Evolutionary conservation across 2,113 vertebrate species (phyloP).

Genomic region (Paedocypris sp.): DNA sequence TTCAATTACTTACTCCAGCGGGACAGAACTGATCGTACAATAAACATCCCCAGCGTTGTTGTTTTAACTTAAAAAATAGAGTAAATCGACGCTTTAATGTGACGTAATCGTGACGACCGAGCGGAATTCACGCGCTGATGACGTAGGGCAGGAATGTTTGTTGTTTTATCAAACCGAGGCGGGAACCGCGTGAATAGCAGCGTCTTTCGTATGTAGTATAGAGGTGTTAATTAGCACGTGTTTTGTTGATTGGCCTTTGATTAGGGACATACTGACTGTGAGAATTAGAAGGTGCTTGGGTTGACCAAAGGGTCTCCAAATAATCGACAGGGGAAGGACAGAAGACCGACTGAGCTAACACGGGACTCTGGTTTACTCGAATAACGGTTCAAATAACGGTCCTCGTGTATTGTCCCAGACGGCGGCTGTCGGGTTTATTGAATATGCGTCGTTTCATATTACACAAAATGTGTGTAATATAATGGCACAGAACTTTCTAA

Average conservation of each 20-base stretch:
- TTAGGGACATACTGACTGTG: slow-evolving; percentile 56
- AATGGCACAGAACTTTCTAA: too few species aligned
- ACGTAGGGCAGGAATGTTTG: slow-evolving; percentile 2
- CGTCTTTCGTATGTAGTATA: slow-evolving; percentile 58
- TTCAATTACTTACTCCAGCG: neutral
- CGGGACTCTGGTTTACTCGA: slow-evolving; percentile 48
- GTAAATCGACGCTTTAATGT: too few species aligned
- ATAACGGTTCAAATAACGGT: too few species aligned
- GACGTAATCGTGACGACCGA: too few species aligned
- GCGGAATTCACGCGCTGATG: too few species aligned
- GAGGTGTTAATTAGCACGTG: slow-evolving; percentile 63
- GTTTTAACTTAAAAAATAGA: neutral
- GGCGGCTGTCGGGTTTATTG: too few species aligned
- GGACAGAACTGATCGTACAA: neutral
- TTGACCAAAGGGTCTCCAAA: slow-evolving; percentile 46
- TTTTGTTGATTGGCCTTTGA: slow-evolving; percentile 66
- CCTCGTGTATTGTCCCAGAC: slow-evolving; percentile 38
- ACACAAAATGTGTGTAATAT: too few species aligned
- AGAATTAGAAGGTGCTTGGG: slow-evolving; percentile 42
- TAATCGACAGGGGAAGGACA: slow-evolving; percentile 56
- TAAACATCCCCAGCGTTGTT: neutral
- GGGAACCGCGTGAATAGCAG: slow-evolving; percentile 52
- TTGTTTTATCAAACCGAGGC: slow-evolving; percentile 54
- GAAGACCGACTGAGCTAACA: slow-evolving; percentile 62
- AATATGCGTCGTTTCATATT: too few species aligned